Base-by-base conservation (phyloP, 2,113 vertebrate species). In the Thalassarche chlororhynchos region DNA sequence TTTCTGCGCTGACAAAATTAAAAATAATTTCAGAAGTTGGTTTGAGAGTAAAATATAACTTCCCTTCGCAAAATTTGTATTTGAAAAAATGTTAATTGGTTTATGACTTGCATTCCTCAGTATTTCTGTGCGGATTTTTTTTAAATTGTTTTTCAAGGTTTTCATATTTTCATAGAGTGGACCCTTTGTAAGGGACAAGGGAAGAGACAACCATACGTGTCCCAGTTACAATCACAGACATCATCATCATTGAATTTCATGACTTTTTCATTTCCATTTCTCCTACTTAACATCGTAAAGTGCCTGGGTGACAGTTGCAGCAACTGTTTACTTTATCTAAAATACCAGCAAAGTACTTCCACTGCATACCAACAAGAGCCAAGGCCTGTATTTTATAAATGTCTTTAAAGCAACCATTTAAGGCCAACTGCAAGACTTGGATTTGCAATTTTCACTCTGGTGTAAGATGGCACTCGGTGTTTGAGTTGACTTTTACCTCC, bases 381-480 rank as follows among this genome's bases (percentile, higher is more conserved):
- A 66, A 68, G 44, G 51, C 38, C 66, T 76, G 1, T 15, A 8
- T 83, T 78, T 90, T 32, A 83, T 28, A 75, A 47, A 69, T 0
- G 0, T 34, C 49, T 84, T 89, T n/a, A 29, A 79, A 36, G 57
- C 52, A 91, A 84, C 70, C 31, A 36, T 46, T 81, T 64, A 84
- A 84, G 51, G 54, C 44, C 90, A 88, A 36, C 31, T 69, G 28
- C 3, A 15, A 93, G 69, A 51, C 66, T 31, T 42, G 55, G 62
- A 52, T 55, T 78, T 66, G 60, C 81, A 58, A 47, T 47, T 80
- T 47, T 20, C 8, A 23, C 83, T 74, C 31, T 42, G 42, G 17
- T 2, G 1, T 38, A 11, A 1, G 8, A 40, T 2, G 2, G 46
- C 62, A 70, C 34, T 61, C 0, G 0, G 15, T 29, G n/a, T 24